phyloP scores from a whole-genome alignment of 2,797 vertebrate species.

The Mus caroli region DNA sequence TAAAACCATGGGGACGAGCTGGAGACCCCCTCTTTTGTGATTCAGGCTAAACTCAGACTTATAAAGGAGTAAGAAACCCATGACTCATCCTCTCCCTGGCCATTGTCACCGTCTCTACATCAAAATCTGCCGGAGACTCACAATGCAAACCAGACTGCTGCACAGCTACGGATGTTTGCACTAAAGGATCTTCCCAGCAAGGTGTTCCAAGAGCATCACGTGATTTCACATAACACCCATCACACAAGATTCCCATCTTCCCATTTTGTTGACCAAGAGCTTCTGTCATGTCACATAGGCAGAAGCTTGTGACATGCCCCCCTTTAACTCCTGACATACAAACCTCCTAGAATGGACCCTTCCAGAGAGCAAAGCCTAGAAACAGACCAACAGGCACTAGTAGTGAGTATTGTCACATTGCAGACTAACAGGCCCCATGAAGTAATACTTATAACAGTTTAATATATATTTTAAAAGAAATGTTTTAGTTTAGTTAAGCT shows the following conservation, averaged over 20 bases:
- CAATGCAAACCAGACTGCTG: conserved; percentile 27
- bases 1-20: conserved; percentile 63
- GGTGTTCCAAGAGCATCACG: background rate
- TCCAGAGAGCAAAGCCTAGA: background rate
- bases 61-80: conserved; percentile 59
- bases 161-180: conserved; percentile 26
- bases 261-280: background rate
- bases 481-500: background rate
- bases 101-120: conserved; percentile 18
- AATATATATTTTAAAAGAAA: background rate
- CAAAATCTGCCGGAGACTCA: conserved; percentile 54
- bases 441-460: background rate
- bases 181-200: conserved; percentile 21
- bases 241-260: background rate
- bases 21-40: conserved; percentile 64
- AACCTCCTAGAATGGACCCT: background rate
- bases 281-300: background rate
- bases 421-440: background rate
- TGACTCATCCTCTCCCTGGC: conserved; percentile 61
- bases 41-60: conserved; percentile 71
- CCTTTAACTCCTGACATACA: background rate
- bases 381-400: background rate
- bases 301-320: background rate
- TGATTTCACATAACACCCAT: background rate
- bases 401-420: background rate